phyloP scores from a whole-genome alignment of 1,140 invertebrate genomes.

The Hirudo medicinalis region DNA sequence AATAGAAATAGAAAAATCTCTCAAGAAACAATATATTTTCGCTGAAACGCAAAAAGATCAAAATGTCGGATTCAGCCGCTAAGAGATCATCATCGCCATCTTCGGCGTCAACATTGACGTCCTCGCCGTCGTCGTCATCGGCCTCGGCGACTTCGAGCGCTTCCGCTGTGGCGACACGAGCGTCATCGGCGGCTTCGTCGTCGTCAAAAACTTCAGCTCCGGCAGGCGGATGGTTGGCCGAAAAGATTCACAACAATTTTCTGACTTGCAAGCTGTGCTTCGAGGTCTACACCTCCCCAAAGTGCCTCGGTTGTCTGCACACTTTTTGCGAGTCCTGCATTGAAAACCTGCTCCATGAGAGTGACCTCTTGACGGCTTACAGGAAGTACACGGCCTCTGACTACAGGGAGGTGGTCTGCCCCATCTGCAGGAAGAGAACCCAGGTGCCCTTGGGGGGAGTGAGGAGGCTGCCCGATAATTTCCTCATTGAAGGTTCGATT shows the following conservation, averaged over 20 bases:
- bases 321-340: conserved; percentile 75
- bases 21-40: too few species aligned
- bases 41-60: too few species aligned
- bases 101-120: not conserved
- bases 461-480: conserved; percentile 38
- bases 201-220: not conserved
- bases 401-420: conserved; percentile 42
- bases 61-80: too few species aligned
- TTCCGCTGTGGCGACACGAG: not conserved
- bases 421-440: conserved; percentile 39
- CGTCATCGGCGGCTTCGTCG: not conserved
- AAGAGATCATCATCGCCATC: too few species aligned
- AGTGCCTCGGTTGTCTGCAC: conserved; percentile 77
- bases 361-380: conserved; percentile 31
- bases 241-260: conserved; percentile 28
- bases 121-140: conserved; percentile 8
- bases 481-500: conserved; percentile 33
- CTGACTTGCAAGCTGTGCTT: conserved; percentile 39
- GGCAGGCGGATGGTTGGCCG: conserved; percentile 9
- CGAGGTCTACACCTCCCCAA: conserved; percentile 45
- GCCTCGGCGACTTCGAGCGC: not conserved
- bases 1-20: too few species aligned
- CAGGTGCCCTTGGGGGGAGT: conserved; percentile 39
- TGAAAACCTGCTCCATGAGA: conserved; percentile 38
- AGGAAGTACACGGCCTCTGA: conserved; percentile 42